These are phyloP conservation scores for Astyanax mexicanus DNA, from an alignment of 2,797 vertebrate species.

Conservation along the genomic window DNA sequence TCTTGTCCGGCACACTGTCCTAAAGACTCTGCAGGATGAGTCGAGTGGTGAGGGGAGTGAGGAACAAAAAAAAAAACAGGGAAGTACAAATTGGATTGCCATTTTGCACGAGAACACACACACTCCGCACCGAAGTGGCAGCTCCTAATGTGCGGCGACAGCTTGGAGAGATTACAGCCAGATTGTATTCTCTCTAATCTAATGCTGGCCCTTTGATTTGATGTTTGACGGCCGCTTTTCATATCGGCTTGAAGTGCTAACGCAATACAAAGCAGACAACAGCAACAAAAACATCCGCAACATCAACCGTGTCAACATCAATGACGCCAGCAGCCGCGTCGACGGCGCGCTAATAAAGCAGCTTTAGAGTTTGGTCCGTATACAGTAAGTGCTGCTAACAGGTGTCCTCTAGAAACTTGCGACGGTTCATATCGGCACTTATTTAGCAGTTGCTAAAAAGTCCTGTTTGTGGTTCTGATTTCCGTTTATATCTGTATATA, in stretches of 20 bases:
- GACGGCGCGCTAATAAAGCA: not conserved
- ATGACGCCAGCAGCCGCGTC: not conserved
- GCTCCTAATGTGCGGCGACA: conserved; percentile 50
- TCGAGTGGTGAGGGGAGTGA: too few relatives aligned
- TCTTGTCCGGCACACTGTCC: too few relatives aligned
- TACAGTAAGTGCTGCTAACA: not conserved
- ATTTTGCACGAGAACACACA: not conserved
- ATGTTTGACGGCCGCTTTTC: conserved; percentile 43
- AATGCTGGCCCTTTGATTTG: conserved; percentile 47
- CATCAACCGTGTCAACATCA: not conserved
- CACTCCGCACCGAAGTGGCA: not conserved
- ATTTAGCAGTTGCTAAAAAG: too few relatives aligned
- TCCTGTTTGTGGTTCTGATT: too few relatives aligned
- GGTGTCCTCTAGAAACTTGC: not conserved
- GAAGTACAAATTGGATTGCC: conserved; percentile 16
- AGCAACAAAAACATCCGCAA: not conserved
- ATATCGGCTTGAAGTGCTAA: conserved; percentile 37
- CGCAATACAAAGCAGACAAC: conserved; percentile 24
- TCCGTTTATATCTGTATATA: too few relatives aligned
- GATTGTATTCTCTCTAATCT: conserved; percentile 48
- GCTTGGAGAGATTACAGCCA: conserved; percentile 47
- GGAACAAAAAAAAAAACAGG: too few relatives aligned
- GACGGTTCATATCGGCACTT: too few relatives aligned
- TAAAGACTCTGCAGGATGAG: too few relatives aligned
- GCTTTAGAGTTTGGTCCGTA: not conserved